A percentile compares a stretch with the other conserved stretches of the same genome.
These are phyloP conservation scores for Sapajus apella DNA, from an alignment of 2,113 vertebrate genomes.

Conservation along the genomic window DNA sequence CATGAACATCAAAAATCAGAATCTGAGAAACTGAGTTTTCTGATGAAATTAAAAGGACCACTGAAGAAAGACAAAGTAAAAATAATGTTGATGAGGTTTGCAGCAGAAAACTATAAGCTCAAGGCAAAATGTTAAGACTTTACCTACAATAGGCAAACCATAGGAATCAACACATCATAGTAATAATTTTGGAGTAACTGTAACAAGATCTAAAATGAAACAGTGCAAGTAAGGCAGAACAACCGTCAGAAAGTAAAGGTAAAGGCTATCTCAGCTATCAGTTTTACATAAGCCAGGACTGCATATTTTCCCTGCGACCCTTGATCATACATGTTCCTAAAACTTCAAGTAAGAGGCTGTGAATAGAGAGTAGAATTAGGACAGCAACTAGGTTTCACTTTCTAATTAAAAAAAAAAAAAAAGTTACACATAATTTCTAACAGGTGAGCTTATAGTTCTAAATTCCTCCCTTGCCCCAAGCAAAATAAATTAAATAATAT, in stretches of 20 bases:
- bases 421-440: background rate
- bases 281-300: background rate
- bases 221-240: background rate
- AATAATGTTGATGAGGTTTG: background rate
- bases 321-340: background rate
- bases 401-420: slow-evolving; percentile 37
- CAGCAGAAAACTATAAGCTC: background rate
- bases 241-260: background rate
- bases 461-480: background rate
- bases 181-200: slow-evolving; percentile 31
- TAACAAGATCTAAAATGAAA: background rate
- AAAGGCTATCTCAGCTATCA: background rate
- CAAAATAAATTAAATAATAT: slow-evolving; percentile 28
- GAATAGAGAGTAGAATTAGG: background rate
- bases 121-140: background rate
- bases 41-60: slow-evolving; percentile 47
- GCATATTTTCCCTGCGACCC: background rate
- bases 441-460: slow-evolving; percentile 1
- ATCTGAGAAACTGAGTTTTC: slow-evolving; percentile 36
- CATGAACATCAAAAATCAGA: slow-evolving; percentile 25
- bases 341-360: background rate
- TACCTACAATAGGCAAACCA: background rate
- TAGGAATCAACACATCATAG: background rate
- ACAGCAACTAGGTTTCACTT: slow-evolving; percentile 27
- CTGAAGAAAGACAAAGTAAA: slow-evolving; percentile 38